These are phyloP conservation scores for Macaca nemestrina DNA, from an alignment of 2,113 vertebrate species.

Conservation along the genomic window DNA sequence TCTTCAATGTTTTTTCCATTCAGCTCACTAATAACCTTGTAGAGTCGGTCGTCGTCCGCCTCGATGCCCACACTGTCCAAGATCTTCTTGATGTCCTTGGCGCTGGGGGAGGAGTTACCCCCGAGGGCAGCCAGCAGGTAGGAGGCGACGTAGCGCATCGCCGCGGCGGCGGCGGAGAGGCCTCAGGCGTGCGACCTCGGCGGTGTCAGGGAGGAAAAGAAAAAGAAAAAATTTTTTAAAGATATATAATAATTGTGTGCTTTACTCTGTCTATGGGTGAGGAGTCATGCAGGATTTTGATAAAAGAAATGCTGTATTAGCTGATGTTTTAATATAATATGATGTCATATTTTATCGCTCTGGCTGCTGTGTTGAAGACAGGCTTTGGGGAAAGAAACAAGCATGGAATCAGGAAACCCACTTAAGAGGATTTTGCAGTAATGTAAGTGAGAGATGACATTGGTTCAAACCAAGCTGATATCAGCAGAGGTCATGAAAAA, in stretches of 20 bases:
- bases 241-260: background rate
- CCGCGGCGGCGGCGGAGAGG: background rate
- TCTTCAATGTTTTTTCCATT: conserved; percentile 95
- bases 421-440: background rate
- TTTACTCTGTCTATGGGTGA: background rate
- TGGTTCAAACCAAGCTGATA: background rate
- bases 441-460: background rate
- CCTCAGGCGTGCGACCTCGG: conserved; percentile 77
- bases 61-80: too few relatives aligned
- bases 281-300: background rate
- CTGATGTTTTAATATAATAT: background rate
- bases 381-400: background rate
- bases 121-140: too few relatives aligned
- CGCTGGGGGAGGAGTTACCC: too few relatives aligned
- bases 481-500: background rate
- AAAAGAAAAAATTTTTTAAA: background rate
- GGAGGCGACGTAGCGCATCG: conserved; percentile 96
- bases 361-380: background rate
- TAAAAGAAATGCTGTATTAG: background rate
- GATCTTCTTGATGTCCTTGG: too few relatives aligned
- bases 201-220: conserved; percentile 64
- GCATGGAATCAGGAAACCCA: background rate
- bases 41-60: conserved; percentile 89
- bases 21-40: conserved; percentile 95
- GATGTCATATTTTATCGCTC: background rate